Evolutionary conservation across 2,888 invertebrate species (phyloP), one percentile per base, ranked within the genome.

Genomic region (Rhingia campestris): DNA sequence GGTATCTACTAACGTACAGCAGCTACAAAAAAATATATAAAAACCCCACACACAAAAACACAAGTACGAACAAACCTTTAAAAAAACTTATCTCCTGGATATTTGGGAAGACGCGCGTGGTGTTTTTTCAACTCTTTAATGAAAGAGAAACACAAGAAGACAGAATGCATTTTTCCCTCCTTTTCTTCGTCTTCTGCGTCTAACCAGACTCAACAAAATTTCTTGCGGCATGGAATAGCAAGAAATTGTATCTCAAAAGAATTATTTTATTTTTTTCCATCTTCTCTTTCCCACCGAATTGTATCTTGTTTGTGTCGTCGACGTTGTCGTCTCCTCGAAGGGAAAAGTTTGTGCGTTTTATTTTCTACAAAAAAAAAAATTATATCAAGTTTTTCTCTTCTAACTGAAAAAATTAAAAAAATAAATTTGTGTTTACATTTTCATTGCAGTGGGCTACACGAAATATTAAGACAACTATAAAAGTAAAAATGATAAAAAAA

Each of bases 201-300:
- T 35, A 47, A 63, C 54, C 14, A 56, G 12, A 63, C 49, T 51
- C 7, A 30, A 69, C n/a, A 30, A 74, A 84, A 81, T 86, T 86
- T 80, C 82, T 86, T 87, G 86, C 87, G 86, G 81, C 87, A 86
- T 87, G 86, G 87, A 86, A 84, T 87, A 87, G 87, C 86, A 84
- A 84, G 81, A 77, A 79, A 72, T 80, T 76, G 61, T 64, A 32
- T 70, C 63, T 51, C 43, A 51, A 59, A 58, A 56, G 32, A 39
- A 12, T n/a, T n/a, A 32, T 12, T 6, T 30, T 4, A 56, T 47
- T 35, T 58, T 69, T 12, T 30, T 7, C 2, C 22, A 6, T 6
- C 35, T 35, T 49, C 47, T 41, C 41, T 41, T 45, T 14, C 39
- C 51, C 33, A 22, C 22, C 22, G 22, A n/a, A n/a, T n/a, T 22